A percentile compares a stretch with the other conserved stretches of the same genome.
Evolutionary conservation across 1,140 invertebrate genomes (phyloP).

Genomic region (Pachyrhynchus sulphureomaculatus): DNA sequence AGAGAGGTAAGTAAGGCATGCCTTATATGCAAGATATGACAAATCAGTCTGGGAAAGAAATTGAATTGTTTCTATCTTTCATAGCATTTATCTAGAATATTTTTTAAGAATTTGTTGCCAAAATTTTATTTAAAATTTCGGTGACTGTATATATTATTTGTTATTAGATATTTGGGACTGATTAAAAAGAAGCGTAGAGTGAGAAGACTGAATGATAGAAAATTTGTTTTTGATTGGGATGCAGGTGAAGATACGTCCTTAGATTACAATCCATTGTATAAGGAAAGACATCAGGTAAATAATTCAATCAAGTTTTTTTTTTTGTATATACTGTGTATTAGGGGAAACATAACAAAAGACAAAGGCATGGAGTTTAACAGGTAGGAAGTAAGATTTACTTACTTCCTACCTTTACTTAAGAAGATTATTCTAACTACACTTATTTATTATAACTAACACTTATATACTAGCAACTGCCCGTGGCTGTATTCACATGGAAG

Average conservation of each 20-base stretch:
- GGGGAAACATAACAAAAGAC: too few species aligned
- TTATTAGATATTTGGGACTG: conserved; percentile 77
- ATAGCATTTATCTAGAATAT: too few species aligned
- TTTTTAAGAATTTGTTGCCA: neutral
- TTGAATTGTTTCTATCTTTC: too few species aligned
- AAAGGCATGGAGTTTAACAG: too few species aligned
- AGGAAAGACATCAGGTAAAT: conserved; percentile 89
- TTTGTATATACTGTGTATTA: neutral
- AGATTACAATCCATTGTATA: conserved; percentile 97
- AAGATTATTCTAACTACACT: too few species aligned
- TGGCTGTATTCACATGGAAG: too few species aligned
- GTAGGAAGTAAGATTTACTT: too few species aligned
- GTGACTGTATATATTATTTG: neutral
- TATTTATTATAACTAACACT: too few species aligned
- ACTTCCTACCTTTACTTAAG: too few species aligned
- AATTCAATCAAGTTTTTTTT: neutral
- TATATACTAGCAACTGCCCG: too few species aligned
- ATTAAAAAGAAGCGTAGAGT: conserved; percentile 92
- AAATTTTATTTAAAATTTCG: neutral
- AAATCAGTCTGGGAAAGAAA: too few species aligned
- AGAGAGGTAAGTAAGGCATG: conserved; percentile 60
- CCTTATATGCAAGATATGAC: neutral
- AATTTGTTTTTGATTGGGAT: conserved; percentile 99
- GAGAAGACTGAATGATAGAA: conserved; percentile 92
- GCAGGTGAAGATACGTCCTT: conserved; percentile 96